Percentiles rank a stretch among this genome's conserved stretches.
phyloP scores from a whole-genome alignment of 1,140 invertebrate species.

The Temnothorax longispinosus region DNA sequence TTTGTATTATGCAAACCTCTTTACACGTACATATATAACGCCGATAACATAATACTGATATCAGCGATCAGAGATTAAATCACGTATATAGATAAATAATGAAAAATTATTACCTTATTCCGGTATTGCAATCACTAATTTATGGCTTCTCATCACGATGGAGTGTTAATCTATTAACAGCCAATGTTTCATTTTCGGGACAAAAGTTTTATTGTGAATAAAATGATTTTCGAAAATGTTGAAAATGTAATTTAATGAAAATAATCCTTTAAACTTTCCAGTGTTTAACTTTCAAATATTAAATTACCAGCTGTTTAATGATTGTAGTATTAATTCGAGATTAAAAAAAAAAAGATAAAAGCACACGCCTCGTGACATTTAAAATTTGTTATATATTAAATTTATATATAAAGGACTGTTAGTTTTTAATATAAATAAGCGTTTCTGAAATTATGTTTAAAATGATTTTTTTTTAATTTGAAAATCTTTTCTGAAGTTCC shows the following conservation, averaged over 20 bases:
- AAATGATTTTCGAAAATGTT: not conserved
- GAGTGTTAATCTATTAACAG: not conserved
- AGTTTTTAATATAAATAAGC: not conserved
- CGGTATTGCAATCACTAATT: not conserved
- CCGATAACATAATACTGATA: not conserved
- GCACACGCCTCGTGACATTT: not conserved
- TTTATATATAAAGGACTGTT: not conserved
- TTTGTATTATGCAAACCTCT: not conserved
- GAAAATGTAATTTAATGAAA: not conserved
- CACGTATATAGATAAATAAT: not conserved
- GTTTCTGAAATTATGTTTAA: not conserved
- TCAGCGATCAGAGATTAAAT: not conserved
- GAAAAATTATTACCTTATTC: constrained; percentile 13
- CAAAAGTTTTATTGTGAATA: not conserved
- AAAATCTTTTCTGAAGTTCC: not conserved
- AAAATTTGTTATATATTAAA: not conserved
- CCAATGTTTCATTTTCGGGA: not conserved
- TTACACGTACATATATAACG: not conserved
- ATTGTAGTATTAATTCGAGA: not conserved
- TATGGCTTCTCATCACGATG: not conserved
- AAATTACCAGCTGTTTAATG: not conserved
- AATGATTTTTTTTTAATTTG: not conserved
- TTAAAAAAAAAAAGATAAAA: not conserved
- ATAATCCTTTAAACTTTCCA: constrained; percentile 17
- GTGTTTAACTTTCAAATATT: not conserved